Conservation (phyloP, 2,797 vertebrate genomes). For the Parauchenoglanis punctatus region DNA sequence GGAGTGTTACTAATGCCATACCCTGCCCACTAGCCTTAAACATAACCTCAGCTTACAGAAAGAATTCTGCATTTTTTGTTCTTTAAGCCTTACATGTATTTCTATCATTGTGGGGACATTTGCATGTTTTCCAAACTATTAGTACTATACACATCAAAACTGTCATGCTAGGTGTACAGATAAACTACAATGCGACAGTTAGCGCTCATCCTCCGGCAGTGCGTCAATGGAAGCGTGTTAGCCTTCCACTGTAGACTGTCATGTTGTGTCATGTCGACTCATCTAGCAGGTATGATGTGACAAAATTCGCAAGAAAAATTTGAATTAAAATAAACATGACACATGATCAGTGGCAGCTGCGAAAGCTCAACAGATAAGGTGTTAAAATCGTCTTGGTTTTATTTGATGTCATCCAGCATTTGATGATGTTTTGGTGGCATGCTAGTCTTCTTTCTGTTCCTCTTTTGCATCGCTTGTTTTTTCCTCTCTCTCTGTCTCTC, state of each 20-base stretch:
- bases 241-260: not conserved
- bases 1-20: not conserved
- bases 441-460: not conserved
- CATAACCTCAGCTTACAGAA: not conserved
- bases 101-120: not conserved
- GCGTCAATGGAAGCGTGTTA: not conserved
- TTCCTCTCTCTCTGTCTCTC: not conserved
- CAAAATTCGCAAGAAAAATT: not conserved
- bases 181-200: not conserved
- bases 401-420: not conserved
- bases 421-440: slow-evolving; percentile 7
- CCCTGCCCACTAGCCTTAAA: not conserved
- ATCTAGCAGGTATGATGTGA: not conserved
- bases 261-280: not conserved
- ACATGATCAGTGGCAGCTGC: not conserved
- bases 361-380: not conserved
- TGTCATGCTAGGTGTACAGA: not conserved
- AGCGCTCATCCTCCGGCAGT: not conserved
- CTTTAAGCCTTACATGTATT: not conserved
- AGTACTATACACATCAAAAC: not conserved
- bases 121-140: not conserved
- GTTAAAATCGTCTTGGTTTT: not conserved
- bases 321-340: not conserved
- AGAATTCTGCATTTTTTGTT: not conserved
- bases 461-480: not conserved